A percentile compares a stretch with the other conserved stretches of the same genome.
phyloP scores from a whole-genome alignment of 1,140 invertebrate genomes.

The Palaemon carinicauda region DNA sequence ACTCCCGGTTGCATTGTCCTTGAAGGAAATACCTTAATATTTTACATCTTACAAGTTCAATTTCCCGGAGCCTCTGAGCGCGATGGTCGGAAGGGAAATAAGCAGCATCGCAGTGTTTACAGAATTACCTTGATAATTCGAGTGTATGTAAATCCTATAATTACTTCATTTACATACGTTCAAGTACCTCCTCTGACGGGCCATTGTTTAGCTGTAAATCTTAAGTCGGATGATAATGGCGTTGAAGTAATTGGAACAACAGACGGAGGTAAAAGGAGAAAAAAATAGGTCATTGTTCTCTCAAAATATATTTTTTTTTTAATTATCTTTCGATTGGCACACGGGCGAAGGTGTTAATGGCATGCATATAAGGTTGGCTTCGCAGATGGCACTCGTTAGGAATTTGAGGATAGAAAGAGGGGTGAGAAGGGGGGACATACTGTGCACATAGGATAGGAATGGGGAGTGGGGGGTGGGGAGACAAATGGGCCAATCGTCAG shows the following conservation, averaged over 20 bases:
- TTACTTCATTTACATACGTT: conserved; percentile 54
- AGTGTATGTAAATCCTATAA: conserved; percentile 52
- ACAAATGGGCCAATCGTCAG: conserved; percentile 47
- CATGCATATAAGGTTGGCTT: conserved; percentile 11
- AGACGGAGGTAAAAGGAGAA: not conserved
- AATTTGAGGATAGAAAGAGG: too few relatives aligned
- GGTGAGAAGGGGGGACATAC: not conserved
- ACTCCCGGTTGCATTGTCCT: conserved; percentile 37
- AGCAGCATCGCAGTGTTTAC: conserved; percentile 39
- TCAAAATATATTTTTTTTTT: not conserved
- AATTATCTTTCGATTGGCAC: too few relatives aligned
- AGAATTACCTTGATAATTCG: conserved; percentile 53
- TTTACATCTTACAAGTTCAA: conserved; percentile 53
- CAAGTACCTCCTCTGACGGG: conserved; percentile 12
- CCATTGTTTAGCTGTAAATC: conserved; percentile 33
- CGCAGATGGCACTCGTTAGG: not conserved
- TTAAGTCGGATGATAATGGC: not conserved
- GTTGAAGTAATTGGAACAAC: not conserved
- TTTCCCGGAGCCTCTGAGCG: conserved; percentile 44
- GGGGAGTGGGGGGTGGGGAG: conserved; percentile 30
- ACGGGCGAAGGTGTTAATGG: conserved; percentile 1
- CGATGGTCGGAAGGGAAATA: conserved; percentile 32
- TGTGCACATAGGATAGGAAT: not conserved
- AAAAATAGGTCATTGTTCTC: not conserved
- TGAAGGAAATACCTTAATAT: conserved; percentile 56